These are phyloP conservation scores for Lomographa bimaculata DNA, from an alignment of 2,888 invertebrate genomes.

Conservation along the genomic window DNA sequence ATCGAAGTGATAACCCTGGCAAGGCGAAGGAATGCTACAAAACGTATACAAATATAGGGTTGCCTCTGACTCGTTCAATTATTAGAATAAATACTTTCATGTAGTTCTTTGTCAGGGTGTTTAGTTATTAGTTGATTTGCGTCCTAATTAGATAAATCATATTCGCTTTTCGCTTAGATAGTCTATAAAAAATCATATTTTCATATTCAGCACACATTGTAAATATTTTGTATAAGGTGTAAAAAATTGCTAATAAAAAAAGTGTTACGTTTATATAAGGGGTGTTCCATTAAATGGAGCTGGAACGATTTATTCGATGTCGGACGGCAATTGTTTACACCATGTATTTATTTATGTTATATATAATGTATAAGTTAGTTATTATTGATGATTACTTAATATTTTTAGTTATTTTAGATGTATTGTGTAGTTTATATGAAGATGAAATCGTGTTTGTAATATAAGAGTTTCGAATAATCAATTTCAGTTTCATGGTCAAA, in stretches of 20 bases:
- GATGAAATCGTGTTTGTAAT: constrained; percentile 12
- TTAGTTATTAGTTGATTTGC: constrained; percentile 45
- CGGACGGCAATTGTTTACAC: constrained; percentile 60
- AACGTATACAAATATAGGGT: constrained; percentile 19
- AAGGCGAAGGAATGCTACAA: constrained; percentile 18
- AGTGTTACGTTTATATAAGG: constrained; percentile 25
- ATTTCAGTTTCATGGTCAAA: no score
- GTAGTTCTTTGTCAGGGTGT: constrained; percentile 27
- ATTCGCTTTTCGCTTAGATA: constrained; percentile 49
- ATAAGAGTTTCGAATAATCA: background rate
- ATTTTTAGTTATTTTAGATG: constrained; percentile 44
- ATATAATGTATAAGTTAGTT: constrained; percentile 45
- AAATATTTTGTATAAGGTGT: constrained; percentile 70
- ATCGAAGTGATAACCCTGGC: constrained; percentile 40
- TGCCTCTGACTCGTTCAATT: constrained; percentile 15
- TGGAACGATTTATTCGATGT: constrained; percentile 26
- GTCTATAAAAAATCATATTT: constrained; percentile 56
- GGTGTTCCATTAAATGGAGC: constrained; percentile 60
- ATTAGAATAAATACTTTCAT: constrained; percentile 2
- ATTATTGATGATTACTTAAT: constrained; percentile 52
- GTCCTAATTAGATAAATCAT: constrained; percentile 39
- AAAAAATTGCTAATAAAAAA: constrained; percentile 57
- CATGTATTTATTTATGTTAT: constrained; percentile 62
- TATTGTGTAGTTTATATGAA: constrained; percentile 10
- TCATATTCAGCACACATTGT: constrained; percentile 65